Percentiles rank a stretch among this genome's conserved stretches.
phyloP scores from a whole-genome alignment of 2,797 vertebrate species.

The Ambastaia sidthimunki region DNA sequence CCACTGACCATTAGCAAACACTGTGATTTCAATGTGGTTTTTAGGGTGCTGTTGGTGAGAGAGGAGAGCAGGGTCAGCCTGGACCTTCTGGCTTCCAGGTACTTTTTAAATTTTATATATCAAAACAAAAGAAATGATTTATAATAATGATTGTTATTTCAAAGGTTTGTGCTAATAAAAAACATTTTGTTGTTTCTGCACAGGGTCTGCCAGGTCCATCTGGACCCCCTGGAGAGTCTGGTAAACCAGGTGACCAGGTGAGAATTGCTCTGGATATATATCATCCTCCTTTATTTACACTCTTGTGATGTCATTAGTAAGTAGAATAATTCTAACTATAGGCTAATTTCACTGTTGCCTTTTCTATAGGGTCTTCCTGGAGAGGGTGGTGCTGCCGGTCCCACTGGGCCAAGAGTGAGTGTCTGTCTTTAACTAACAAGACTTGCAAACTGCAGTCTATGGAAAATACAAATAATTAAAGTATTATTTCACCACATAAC shows the following conservation, averaged over 20 bases:
- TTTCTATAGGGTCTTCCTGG: slow-evolving; percentile 88
- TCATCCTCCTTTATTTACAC: not conserved
- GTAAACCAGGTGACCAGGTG: slow-evolving; percentile 88
- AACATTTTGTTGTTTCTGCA: slow-evolving; percentile 2
- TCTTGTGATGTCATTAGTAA: not conserved
- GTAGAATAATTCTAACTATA: not conserved
- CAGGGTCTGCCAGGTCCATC: slow-evolving; percentile 95
- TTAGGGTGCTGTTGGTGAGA: slow-evolving; percentile 91
- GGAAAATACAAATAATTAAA: not conserved
- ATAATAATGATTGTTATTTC: not conserved
- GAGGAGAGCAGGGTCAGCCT: slow-evolving; percentile 94
- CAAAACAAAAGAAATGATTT: not conserved
- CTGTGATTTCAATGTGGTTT: slow-evolving; percentile 1
- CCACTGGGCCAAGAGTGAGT: slow-evolving; percentile 92
- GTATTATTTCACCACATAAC: not conserved
- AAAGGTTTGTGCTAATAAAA: not conserved
- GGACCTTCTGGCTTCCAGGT: slow-evolving; percentile 95
- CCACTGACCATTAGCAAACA: not conserved
- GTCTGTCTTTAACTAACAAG: slow-evolving; percentile 23
- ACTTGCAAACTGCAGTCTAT: not conserved
- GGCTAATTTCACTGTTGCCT: not conserved
- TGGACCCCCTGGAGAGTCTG: slow-evolving; percentile 92
- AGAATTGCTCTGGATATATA: slow-evolving; percentile 30
- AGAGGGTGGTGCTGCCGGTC: slow-evolving; percentile 88
- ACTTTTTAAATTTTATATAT: slow-evolving; percentile 17